Percentiles rank a stretch among this genome's conserved stretches.
These are phyloP conservation scores for Leuciscus waleckii DNA, from an alignment of 2,797 vertebrate genomes.

Conservation along the genomic window DNA sequence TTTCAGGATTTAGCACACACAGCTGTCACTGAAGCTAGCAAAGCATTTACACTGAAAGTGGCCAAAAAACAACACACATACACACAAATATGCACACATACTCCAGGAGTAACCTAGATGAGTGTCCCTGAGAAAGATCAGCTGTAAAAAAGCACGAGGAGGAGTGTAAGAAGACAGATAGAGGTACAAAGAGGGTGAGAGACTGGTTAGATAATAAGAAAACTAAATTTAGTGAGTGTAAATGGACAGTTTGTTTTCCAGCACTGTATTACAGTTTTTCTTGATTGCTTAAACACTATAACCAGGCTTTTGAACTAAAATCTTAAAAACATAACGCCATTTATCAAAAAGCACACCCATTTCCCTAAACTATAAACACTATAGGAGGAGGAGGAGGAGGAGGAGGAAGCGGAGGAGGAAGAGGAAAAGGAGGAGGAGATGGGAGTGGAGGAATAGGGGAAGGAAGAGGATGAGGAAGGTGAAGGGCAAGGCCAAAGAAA, in stretches of 20 bases:
- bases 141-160: neutral
- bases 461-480: too few relatives aligned
- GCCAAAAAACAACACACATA: slow-evolving; percentile 5
- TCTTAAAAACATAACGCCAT: too few relatives aligned
- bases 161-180: slow-evolving; percentile 6
- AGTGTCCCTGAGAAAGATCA: slow-evolving; percentile 54
- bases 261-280: neutral
- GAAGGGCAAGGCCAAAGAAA: too few relatives aligned
- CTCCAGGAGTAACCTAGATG: slow-evolving; percentile 25
- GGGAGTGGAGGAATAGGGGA: too few relatives aligned
- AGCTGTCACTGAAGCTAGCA: slow-evolving; percentile 45
- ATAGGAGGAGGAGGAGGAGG: too few relatives aligned
- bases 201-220: slow-evolving; percentile 12
- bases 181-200: slow-evolving; percentile 6
- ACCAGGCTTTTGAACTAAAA: too few relatives aligned
- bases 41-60: slow-evolving; percentile 46
- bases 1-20: slow-evolving; percentile 69
- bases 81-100: slow-evolving; percentile 18
- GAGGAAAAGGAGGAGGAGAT: too few relatives aligned
- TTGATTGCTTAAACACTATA: too few relatives aligned
- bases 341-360: too few relatives aligned
- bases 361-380: too few relatives aligned
- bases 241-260: slow-evolving; percentile 25
- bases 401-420: too few relatives aligned
- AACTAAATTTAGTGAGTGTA: neutral